These are phyloP conservation scores for Charaxes varanes DNA, from an alignment of 1,140 invertebrate species.

Conservation along the genomic window DNA sequence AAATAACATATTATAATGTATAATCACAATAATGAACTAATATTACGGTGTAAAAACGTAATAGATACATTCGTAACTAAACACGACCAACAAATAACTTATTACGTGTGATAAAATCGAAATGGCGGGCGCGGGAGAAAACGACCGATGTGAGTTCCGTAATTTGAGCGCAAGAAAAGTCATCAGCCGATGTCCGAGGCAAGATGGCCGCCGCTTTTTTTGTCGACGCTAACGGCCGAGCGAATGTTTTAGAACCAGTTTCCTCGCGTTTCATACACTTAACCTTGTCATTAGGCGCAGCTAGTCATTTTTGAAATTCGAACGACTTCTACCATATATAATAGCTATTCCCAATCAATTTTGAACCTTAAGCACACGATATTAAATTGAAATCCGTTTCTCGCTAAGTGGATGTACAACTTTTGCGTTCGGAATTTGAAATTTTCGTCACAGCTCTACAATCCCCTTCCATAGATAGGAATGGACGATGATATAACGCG, in stretches of 20 bases:
- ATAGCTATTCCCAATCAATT: conserved; percentile 1
- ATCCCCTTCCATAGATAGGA: conserved; percentile 34
- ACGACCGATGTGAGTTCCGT: conserved; percentile 11
- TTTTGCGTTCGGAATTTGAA: conserved; percentile 18
- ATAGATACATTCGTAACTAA: too few relatives aligned
- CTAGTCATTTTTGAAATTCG: conserved; percentile 47
- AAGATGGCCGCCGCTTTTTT: conserved; percentile 27
- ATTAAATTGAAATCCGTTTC: conserved; percentile 15
- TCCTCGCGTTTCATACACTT: conserved; percentile 44
- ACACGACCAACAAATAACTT: neutral
- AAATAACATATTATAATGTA: too few relatives aligned
- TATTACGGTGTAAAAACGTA: too few relatives aligned
- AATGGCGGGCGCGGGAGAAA: conserved; percentile 10
- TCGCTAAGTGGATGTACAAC: conserved; percentile 14
- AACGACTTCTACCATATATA: conserved; percentile 16
- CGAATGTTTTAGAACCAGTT: conserved; percentile 37
- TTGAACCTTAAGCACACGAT: conserved; percentile 4
- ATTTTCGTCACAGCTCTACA: conserved; percentile 46
- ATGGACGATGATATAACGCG: conserved; percentile 30
- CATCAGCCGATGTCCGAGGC: conserved; percentile 22
- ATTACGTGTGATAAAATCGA: conserved; percentile 8
- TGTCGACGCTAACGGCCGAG: conserved; percentile 25
- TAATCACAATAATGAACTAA: too few relatives aligned
- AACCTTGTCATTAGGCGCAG: conserved; percentile 62
- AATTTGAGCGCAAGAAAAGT: conserved; percentile 17